These are phyloP conservation scores for Antechinus flavipes DNA, from an alignment of 2,113 vertebrate genomes.

Conservation along the genomic window DNA sequence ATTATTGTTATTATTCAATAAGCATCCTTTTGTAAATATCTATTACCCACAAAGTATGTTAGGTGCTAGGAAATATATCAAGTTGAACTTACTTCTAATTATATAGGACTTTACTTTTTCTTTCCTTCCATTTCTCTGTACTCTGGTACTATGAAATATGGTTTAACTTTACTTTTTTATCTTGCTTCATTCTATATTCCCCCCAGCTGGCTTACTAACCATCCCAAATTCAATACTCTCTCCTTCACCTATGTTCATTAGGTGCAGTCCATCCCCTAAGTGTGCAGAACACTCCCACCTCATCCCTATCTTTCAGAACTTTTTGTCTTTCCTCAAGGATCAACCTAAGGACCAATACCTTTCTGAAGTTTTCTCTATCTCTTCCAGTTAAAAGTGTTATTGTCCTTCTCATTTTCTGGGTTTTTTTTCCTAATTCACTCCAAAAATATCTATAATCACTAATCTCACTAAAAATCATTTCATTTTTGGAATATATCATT, in stretches of 20 bases:
- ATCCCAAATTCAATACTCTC: not conserved
- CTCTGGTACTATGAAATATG: not conserved
- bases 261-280: no score
- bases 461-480: not conserved
- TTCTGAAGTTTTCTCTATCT: no score
- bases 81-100: not conserved
- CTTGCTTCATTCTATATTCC: not conserved
- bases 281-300: no score
- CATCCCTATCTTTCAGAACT: no score
- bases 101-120: not conserved
- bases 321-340: no score
- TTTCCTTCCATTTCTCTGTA: slow-evolving; percentile 18
- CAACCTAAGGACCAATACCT: no score
- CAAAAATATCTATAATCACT: not conserved
- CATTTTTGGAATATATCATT: not conserved
- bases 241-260: no score
- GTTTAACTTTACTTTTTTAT: not conserved
- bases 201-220: not conserved
- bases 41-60: not conserved
- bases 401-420: no score
- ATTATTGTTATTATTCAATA: not conserved
- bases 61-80: not conserved
- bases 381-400: no score
- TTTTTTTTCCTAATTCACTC: not conserved
- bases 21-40: not conserved